Conservation (phyloP, 2,888 invertebrate species). For the Cancer borealis region DNA sequence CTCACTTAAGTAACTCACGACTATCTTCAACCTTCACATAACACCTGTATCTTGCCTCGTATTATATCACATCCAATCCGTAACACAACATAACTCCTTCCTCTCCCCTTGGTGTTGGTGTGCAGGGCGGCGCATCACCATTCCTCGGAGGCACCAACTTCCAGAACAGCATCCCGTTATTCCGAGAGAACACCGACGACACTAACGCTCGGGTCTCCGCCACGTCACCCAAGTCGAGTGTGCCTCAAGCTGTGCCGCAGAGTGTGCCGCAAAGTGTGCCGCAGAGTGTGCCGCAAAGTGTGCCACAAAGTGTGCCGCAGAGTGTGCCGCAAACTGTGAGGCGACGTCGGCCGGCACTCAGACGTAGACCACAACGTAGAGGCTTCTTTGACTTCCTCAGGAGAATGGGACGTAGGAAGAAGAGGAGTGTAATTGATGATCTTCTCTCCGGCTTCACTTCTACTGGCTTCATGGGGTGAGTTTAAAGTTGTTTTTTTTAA, state of each 20-base stretch:
- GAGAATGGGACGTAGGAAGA: slow-evolving; percentile 58
- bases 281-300: not conserved
- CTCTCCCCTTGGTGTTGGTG: not conserved
- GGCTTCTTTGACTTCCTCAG: slow-evolving; percentile 56
- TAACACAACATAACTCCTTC: not conserved
- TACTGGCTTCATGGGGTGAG: not conserved
- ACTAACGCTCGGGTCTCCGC: not conserved
- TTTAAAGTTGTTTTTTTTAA: not conserved
- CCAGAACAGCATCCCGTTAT: slow-evolving; percentile 44
- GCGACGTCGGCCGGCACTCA: not conserved
- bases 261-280: too few relatives aligned
- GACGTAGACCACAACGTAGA: slow-evolving; percentile 54
- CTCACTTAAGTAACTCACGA: too few relatives aligned
- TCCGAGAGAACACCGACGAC: slow-evolving; percentile 53
- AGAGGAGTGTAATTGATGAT: slow-evolving; percentile 44
- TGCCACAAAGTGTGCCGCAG: too few relatives aligned
- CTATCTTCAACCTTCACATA: too few relatives aligned
- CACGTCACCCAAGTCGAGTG: not conserved
- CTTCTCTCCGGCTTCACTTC: slow-evolving; percentile 51
- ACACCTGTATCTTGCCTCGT: too few relatives aligned
- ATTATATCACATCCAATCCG: too few relatives aligned
- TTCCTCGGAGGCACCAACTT: slow-evolving; percentile 51
- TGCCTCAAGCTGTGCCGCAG: not conserved
- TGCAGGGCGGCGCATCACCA: not conserved
- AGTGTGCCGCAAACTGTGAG: not conserved